A percentile compares a stretch with the other conserved stretches of the same genome.
These are phyloP conservation scores for Acropora yongei DNA, from an alignment of 64 coral and sea anemone genomes.

Conservation along the genomic window DNA sequence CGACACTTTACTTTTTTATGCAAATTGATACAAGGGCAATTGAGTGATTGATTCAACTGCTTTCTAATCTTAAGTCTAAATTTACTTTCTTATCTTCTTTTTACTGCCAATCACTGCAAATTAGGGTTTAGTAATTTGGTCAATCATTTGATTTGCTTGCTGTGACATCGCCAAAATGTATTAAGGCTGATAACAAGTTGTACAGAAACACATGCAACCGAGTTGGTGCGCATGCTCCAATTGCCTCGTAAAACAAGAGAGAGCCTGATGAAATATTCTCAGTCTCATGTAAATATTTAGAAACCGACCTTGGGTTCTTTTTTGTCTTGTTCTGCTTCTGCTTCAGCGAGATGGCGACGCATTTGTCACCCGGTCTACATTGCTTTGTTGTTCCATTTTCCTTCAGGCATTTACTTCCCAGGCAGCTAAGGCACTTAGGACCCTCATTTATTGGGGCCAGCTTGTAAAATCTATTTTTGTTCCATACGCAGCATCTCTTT, in stretches of 20 bases:
- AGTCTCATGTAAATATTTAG: neutral
- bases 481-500: constrained; percentile 47
- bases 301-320: constrained; percentile 29
- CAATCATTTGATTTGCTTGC: no score
- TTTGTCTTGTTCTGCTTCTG: neutral
- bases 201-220: neutral
- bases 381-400: constrained; percentile 1
- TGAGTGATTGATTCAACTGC: no score
- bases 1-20: no score
- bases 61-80: no score
- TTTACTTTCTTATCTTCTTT: no score
- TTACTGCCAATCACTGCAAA: no score
- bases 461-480: constrained; percentile 11
- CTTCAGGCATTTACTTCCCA: neutral
- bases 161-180: no score
- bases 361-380: constrained; percentile 46
- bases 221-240: neutral
- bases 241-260: neutral
- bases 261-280: neutral
- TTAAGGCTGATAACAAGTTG: no score
- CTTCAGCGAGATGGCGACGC: constrained; percentile 34
- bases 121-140: no score
- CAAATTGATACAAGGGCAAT: no score
- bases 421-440: constrained; percentile 38
- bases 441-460: constrained; percentile 18